These are phyloP conservation scores for Holocentrus rufus DNA, from an alignment of 2,797 vertebrate species.

Conservation along the genomic window DNA sequence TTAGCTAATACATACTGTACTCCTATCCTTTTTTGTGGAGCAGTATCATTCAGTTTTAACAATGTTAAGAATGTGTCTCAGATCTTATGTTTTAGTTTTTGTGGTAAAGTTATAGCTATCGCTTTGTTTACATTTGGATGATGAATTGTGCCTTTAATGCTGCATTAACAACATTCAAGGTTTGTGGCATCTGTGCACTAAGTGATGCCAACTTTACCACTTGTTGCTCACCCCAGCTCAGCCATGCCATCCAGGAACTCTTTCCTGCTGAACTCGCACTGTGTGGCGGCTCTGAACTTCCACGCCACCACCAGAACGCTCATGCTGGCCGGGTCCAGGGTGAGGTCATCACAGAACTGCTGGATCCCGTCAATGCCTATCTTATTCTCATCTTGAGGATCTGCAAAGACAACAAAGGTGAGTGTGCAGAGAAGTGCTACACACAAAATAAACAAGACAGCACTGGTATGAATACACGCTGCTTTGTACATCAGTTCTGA, in stretches of 20 bases:
- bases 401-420: constrained; percentile 70
- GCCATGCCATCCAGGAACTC: constrained; percentile 97
- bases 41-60: neutral
- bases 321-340: constrained; percentile 92
- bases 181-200: neutral
- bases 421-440: neutral
- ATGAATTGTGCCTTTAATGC: neutral
- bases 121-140: neutral
- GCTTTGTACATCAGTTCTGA: neutral
- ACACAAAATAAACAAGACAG: neutral
- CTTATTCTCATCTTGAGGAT: constrained; percentile 98
- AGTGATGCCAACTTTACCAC: neutral
- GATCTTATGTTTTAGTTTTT: neutral
- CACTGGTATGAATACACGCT: neutral
- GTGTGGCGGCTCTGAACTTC: constrained; percentile 96
- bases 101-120: neutral
- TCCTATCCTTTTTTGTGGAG: neutral
- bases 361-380: constrained; percentile 97
- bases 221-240: constrained; percentile 89
- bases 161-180: neutral
- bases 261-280: constrained; percentile 97
- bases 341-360: constrained; percentile 95
- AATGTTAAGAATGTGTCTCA: neutral
- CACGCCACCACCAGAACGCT: constrained; percentile 95
- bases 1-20: neutral